Base-by-base conservation (phyloP, 2,113 vertebrate species). In the Martes martes region DNA sequence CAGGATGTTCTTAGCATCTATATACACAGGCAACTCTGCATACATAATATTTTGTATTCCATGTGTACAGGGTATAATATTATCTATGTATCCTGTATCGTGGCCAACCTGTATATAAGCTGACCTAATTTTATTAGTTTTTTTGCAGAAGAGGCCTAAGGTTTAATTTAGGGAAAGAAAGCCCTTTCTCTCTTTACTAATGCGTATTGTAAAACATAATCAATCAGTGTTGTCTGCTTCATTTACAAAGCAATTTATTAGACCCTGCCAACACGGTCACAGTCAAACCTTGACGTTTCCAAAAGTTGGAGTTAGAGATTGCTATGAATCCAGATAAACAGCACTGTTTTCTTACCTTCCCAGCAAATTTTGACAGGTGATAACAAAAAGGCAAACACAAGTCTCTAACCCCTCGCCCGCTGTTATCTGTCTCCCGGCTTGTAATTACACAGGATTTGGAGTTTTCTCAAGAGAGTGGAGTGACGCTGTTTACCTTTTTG, bases 191-290 rank as follows among this genome's bases (percentile, higher is more conserved):
- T 95, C 61, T 95, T 88, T 21, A 83, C 84, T 61, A 78, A 91
- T 10, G 71, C 82, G 57, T 93, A 83, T 95, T 95, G 95, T 97
- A 89, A 80, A 96, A 92, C 42, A 47, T 39, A 95, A 98, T 98
- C 94, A 93, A 94, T 98, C 97, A 98, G 79, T 0, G 19, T 57
- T 79, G 95, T 89, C 96, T 91, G 95, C 92, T 96, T 93, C 97
- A 97, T 98, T 98, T 97, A 91, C 97, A 96, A 94, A 98, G 97
- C 74, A 95, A 98, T 98, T 98, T 97, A 94, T 98, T 98, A 97
- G 93, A 24, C 16, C 18, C 90, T 98, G 97, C 94, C 95, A 96
- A 96, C 94, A 61, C 61, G 78, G 85, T 65, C 91, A 73, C 92
- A 96, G 94, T 97, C 92, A 96, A 96, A 83, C 88, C 97, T 96